Conservation (phyloP, 2,113 vertebrate genomes). For the Archilochus colubris region DNA sequence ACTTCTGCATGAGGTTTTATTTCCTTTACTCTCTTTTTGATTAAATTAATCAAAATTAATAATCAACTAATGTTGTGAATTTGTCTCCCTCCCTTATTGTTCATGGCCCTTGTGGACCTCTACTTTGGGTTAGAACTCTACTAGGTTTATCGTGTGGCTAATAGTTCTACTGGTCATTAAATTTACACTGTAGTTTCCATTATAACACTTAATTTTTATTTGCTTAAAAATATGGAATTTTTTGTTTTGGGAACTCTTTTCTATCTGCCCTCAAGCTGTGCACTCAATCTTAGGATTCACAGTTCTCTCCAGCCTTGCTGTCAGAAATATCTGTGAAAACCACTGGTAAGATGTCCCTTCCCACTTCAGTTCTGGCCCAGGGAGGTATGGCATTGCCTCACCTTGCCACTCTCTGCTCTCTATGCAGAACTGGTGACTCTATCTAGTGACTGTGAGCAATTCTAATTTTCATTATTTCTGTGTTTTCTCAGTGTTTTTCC, state of each 20-base stretch:
- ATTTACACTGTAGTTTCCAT: not conserved
- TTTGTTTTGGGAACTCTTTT: not conserved
- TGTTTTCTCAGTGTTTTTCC: not conserved
- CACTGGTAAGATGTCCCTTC: not conserved
- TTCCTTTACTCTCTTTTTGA: not conserved
- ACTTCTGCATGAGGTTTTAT: not conserved
- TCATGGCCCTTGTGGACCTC: not conserved
- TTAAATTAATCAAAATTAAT: not conserved
- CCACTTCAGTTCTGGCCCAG: not conserved
- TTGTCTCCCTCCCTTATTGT: not conserved
- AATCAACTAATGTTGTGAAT: not conserved
- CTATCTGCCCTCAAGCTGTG: not conserved
- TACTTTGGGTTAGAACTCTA: not conserved
- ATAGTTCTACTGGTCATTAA: not conserved
- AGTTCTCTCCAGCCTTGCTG: accelerated
- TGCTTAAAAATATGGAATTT: not conserved
- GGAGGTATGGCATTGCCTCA: not conserved
- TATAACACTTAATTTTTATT: not conserved
- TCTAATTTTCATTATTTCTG: not conserved
- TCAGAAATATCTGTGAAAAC: not conserved
- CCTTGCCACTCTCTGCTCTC: not conserved
- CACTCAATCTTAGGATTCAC: not conserved
- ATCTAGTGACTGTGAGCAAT: not conserved
- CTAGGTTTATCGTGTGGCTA: not conserved
- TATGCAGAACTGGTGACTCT: not conserved